phyloP scores from a whole-genome alignment of 1,140 invertebrate species.

The Eufriesea mexicana region DNA sequence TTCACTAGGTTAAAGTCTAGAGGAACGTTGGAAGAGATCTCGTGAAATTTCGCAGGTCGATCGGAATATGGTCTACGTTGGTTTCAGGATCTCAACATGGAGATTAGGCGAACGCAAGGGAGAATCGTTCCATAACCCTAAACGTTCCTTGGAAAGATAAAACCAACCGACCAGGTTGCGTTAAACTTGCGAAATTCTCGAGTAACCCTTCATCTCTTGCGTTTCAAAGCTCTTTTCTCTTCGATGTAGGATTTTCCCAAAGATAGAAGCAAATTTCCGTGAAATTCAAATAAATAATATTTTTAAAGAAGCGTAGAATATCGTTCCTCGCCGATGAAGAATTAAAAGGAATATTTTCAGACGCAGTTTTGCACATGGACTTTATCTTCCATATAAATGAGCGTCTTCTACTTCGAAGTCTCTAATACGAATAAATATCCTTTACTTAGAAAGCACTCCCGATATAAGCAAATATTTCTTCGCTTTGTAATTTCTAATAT shows the following conservation, averaged over 20 bases:
- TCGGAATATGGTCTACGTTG: not conserved
- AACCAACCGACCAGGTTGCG: not conserved
- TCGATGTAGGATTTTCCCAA: not conserved
- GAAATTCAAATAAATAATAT: not conserved
- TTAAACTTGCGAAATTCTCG: not conserved
- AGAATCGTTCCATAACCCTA: slow-evolving; percentile 10
- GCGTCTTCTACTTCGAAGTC: no score
- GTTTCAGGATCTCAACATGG: not conserved
- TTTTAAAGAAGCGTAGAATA: not conserved
- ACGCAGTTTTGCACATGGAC: no score
- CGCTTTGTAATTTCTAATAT: no score
- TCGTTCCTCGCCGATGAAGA: no score
- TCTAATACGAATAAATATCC: no score
- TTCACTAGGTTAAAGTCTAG: not conserved
- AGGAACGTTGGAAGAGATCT: not conserved
- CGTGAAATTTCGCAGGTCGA: not conserved
- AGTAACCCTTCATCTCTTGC: not conserved
- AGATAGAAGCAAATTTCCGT: not conserved
- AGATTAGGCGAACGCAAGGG: not conserved
- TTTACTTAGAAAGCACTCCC: no score
- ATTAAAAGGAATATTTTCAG: no score
- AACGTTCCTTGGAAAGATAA: not conserved
- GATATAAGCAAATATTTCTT: no score
- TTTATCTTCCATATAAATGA: no score
- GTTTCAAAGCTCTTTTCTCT: not conserved